Evolutionary conservation across 2,888 invertebrate species (phyloP).

Genomic region (Anarsia innoxiella): DNA sequence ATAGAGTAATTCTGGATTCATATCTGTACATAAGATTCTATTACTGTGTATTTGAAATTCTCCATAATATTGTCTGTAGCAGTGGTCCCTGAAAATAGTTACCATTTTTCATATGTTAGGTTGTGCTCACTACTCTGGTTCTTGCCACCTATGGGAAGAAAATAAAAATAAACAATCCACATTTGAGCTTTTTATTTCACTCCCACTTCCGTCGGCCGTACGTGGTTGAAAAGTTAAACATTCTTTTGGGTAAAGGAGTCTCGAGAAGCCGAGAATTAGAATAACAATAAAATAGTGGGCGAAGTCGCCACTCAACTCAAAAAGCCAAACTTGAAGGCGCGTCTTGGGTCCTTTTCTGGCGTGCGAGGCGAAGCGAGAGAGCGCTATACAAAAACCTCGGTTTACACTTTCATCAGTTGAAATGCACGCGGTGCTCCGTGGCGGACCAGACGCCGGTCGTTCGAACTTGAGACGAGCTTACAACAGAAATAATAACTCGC

Average conservation of each 20-base stretch:
- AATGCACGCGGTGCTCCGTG: constrained; percentile 67
- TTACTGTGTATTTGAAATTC: constrained; percentile 6
- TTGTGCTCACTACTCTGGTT: constrained; percentile 70
- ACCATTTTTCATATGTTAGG: constrained; percentile 68
- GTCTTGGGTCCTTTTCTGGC: constrained; percentile 42
- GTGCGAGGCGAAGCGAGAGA: constrained; percentile 44
- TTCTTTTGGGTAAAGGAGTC: constrained; percentile 13
- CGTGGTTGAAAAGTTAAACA: constrained; percentile 8
- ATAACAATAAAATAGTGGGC: constrained; percentile 63
- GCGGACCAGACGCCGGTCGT: constrained; percentile 46
- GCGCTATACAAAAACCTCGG: constrained; percentile 71
- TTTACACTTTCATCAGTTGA: constrained; percentile 72
- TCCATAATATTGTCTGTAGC: constrained; percentile 30
- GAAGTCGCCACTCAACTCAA: constrained; percentile 54
- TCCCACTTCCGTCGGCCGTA: constrained; percentile 7
- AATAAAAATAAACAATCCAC: constrained; percentile 63
- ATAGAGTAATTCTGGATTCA: constrained; percentile 7
- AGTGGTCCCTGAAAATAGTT: constrained; percentile 72
- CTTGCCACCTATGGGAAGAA: constrained; percentile 68
- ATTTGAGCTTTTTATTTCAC: constrained; percentile 33
- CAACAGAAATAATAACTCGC: constrained; percentile 49
- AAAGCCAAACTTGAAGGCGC: constrained; percentile 46
- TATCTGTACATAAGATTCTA: constrained; percentile 3
- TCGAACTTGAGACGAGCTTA: constrained; percentile 51
- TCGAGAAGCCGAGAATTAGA: constrained; percentile 40